phyloP scores from a whole-genome alignment of 2,888 invertebrate genomes.

The Epirrhoe alternata region DNA sequence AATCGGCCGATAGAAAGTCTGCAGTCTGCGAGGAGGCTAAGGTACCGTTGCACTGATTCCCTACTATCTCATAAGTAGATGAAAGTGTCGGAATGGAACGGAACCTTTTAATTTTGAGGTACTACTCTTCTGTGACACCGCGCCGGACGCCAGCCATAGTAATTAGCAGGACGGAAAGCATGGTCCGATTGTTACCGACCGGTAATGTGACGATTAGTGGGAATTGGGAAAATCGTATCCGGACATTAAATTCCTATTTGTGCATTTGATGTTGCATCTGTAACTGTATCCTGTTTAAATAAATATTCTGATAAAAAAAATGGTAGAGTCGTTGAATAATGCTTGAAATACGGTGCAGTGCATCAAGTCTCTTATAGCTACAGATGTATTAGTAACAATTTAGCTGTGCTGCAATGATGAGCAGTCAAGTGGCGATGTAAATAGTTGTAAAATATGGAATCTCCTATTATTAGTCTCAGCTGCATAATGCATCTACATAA shows the following conservation, averaged over 20 bases:
- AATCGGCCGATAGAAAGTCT: no score
- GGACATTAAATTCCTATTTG: slow-evolving; percentile 48
- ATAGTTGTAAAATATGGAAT: slow-evolving; percentile 25
- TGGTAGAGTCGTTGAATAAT: no score
- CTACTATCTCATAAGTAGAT: slow-evolving; percentile 39
- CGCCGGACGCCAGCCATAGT: slow-evolving; percentile 66
- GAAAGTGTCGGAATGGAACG: slow-evolving; percentile 10
- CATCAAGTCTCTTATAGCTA: neutral
- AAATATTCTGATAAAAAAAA: neutral
- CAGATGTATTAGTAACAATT: neutral
- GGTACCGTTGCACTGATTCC: no score
- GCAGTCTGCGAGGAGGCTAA: no score
- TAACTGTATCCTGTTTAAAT: slow-evolving; percentile 24
- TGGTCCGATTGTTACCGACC: slow-evolving; percentile 48
- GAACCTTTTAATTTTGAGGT: slow-evolving; percentile 13
- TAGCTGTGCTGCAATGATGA: neutral
- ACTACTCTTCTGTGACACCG: slow-evolving; percentile 46
- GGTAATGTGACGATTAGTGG: slow-evolving; percentile 52
- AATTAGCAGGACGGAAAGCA: slow-evolving; percentile 57
- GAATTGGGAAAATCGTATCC: slow-evolving; percentile 53
- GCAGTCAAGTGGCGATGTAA: slow-evolving; percentile 7
- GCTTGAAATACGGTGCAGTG: no score
- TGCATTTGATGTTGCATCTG: slow-evolving; percentile 32
- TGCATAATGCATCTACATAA: slow-evolving; percentile 29
- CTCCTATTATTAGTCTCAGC: slow-evolving; percentile 29